Evolutionary conservation across 2,113 vertebrate genomes (phyloP), one percentile per base, ranked within the genome.

Genomic region (Anoura caudifer): DNA sequence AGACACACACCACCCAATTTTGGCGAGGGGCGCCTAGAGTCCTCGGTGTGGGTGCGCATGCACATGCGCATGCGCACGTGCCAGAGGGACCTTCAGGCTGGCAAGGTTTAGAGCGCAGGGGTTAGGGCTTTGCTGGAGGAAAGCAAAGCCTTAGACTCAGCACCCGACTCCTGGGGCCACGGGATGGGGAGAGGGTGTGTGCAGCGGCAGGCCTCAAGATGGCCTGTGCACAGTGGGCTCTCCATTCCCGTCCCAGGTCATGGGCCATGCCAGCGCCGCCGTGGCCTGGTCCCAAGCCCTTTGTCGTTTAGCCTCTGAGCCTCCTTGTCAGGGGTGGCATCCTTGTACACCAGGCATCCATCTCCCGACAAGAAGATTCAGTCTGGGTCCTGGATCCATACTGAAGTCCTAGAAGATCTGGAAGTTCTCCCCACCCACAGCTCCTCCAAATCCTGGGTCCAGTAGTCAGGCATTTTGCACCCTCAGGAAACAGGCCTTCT

Each of bases 81-180:
- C 11, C 24, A 1, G 6, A 6, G 36, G n/a, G 7, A 17, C 5
- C 70, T 54, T 41, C 91, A 50, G 56, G 41, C 81, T 54, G 4
- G 4, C 5, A 14, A 0, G 1, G 7, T 38, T 43, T 19, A 13
- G 41, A 47, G 73, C 3, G 0, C 38, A 15, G 33, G 16, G 17
- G 14, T n/a, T n/a, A 2, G 14, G 3, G 24, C 45, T 50, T 67
- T 69, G 65, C 52, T 31, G 20, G 11, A 7, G 22, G 47, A 24
- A 33, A 70, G 75, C 14, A 69, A 36, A 93, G 38, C 47, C 38
- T 70, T 31, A 36, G 36, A 54, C 16, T 24, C 28, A 17, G 84
- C 43, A 2, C 67, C 28, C n/a, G 89, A 47, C 67, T 10, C 28
- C 41, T 43, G 41, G 31, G 36, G 38, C 5, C 38, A 33, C 28